A percentile compares a stretch with the other conserved stretches of the same genome.
Evolutionary conservation across 1,140 invertebrate genomes (phyloP).

Genomic region (Contarinia nasturtii): DNA sequence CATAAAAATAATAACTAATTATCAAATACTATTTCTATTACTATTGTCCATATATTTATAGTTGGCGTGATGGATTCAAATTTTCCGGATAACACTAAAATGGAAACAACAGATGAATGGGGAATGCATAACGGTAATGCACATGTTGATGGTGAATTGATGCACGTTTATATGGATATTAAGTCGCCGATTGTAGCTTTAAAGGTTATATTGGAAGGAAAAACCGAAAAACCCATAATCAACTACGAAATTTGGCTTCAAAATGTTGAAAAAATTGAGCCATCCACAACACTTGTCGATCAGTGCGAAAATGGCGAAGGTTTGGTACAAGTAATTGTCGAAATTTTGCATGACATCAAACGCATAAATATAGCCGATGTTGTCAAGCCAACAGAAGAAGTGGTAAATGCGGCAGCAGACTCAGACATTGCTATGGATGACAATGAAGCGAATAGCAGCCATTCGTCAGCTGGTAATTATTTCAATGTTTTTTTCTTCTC

Average conservation of each 20-base stretch:
- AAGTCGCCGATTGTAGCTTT: slow-evolving; percentile 36
- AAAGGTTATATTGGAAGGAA: slow-evolving; percentile 46
- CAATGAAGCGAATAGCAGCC: too few relatives aligned
- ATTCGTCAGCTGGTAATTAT: too few relatives aligned
- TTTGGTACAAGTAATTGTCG: slow-evolving; percentile 79
- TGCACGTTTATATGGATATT: slow-evolving; percentile 84
- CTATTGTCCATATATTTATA: too few relatives aligned
- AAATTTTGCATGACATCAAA: slow-evolving; percentile 48
- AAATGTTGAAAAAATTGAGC: slow-evolving; percentile 64
- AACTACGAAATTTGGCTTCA: slow-evolving; percentile 77
- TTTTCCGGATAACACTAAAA: too few relatives aligned
- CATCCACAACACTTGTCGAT: slow-evolving; percentile 76
- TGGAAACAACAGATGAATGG: too few relatives aligned
- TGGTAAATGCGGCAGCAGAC: slow-evolving; percentile 7
- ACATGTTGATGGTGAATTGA: slow-evolving; percentile 37
- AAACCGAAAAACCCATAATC: slow-evolving; percentile 45
- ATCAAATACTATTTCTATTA: too few relatives aligned
- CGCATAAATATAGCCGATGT: slow-evolving; percentile 81
- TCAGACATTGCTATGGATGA: too few relatives aligned
- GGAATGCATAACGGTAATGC: too few relatives aligned
- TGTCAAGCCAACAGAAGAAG: slow-evolving; percentile 66
- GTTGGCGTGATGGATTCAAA: too few relatives aligned
- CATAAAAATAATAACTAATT: too few relatives aligned
- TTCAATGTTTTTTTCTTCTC: too few relatives aligned
- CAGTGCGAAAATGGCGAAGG: slow-evolving; percentile 87